Conservation (phyloP, 2,797 vertebrate genomes). For the Mycteria americana region DNA sequence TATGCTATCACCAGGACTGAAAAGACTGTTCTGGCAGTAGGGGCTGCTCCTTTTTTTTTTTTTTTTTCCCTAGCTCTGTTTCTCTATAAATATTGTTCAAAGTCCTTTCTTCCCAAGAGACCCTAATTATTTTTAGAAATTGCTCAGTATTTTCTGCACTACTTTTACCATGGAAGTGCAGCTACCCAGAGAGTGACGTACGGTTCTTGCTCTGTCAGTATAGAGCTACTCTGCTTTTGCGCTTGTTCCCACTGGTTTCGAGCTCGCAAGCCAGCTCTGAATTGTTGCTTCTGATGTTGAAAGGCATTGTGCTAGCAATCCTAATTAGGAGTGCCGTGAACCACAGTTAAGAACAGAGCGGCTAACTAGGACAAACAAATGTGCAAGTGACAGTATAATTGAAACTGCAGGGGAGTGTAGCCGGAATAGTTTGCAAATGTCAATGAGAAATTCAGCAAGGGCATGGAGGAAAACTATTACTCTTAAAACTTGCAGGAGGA, state of each 20-base stretch:
- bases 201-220: neutral
- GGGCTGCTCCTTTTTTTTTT: neutral
- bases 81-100: neutral
- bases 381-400: neutral
- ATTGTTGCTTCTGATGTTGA: neutral
- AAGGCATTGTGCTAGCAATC: neutral
- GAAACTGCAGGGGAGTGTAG: neutral
- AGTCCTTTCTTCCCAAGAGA: neutral
- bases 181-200: neutral
- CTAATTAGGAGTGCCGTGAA: neutral
- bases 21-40: neutral
- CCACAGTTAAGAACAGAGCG: neutral
- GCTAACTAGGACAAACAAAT: neutral
- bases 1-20: neutral
- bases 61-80: accelerated
- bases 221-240: neutral
- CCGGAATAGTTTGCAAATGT: neutral
- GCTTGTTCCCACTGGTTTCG: neutral
- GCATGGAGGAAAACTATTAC: neutral
- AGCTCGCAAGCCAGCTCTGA: neutral
- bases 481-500: neutral
- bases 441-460: neutral
- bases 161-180: neutral
- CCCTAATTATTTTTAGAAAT: neutral
- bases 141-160: neutral